A percentile compares a stretch with the other conserved stretches of the same genome.
Conservation (phyloP, 2,113 vertebrate genomes). For the Pelusios castaneus region DNA sequence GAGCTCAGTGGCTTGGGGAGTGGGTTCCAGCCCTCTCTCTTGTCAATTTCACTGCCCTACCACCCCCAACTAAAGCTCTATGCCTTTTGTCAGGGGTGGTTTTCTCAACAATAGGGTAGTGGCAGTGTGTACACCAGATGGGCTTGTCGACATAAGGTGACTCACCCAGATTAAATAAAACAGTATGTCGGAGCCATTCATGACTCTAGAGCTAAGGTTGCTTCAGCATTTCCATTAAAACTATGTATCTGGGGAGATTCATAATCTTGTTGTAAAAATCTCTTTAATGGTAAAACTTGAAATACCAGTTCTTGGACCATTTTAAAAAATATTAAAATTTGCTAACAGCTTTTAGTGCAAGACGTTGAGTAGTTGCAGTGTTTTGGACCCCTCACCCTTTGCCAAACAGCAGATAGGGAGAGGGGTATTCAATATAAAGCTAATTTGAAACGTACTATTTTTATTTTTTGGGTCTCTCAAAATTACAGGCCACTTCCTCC, state of each 20-base stretch:
- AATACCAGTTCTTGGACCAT: slow-evolving; percentile 46
- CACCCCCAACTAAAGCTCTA: too few species aligned
- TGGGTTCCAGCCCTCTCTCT: too few species aligned
- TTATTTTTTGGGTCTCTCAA: slow-evolving; percentile 16
- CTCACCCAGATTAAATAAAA: slow-evolving; percentile 50
- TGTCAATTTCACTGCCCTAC: too few species aligned
- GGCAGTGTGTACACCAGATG: too few species aligned
- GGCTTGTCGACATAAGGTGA: too few species aligned
- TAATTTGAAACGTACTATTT: slow-evolving; percentile 22
- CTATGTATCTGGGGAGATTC: slow-evolving; percentile 54
- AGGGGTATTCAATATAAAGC: not conserved
- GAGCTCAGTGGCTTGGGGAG: too few species aligned
- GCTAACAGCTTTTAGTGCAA: not conserved
- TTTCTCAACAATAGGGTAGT: too few species aligned
- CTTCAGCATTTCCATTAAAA: slow-evolving; percentile 66
- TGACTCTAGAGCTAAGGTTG: slow-evolving; percentile 35
- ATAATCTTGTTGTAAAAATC: slow-evolving; percentile 57
- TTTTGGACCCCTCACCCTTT: not conserved
- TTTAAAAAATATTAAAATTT: slow-evolving; percentile 21
- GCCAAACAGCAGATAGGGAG: slow-evolving; percentile 2
- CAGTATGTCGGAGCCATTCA: slow-evolving; percentile 38
- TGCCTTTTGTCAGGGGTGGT: too few species aligned
- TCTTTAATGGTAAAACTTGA: slow-evolving; percentile 52
- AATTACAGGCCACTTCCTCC: not conserved
- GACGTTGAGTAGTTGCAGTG: not conserved